phyloP scores from a whole-genome alignment of 2,113 vertebrate genomes.

The Antechinus stuartii region DNA sequence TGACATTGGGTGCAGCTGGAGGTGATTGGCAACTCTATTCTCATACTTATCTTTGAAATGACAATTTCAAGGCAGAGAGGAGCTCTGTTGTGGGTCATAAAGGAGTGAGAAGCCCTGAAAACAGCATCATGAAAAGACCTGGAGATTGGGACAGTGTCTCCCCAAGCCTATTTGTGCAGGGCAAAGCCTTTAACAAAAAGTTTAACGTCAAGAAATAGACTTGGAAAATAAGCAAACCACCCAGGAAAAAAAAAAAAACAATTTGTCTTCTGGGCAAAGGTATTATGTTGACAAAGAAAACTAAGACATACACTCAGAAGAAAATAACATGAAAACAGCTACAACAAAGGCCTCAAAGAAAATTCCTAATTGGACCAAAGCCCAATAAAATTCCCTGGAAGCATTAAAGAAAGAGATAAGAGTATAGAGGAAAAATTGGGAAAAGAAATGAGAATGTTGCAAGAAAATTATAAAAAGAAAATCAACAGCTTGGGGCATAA shows the following conservation, averaged over 20 bases:
- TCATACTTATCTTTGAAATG: neutral
- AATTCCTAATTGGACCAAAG: neutral
- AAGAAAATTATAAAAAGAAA: neutral
- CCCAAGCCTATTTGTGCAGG: neutral
- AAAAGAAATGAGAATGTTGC: neutral
- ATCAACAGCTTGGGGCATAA: neutral
- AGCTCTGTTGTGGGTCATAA: neutral
- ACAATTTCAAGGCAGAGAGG: neutral
- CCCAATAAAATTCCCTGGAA: neutral
- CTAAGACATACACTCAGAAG: neutral
- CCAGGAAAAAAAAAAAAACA: neutral
- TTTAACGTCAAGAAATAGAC: neutral
- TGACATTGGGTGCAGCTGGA: neutral
- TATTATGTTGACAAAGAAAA: neutral
- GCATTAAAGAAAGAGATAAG: neutral
- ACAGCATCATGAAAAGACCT: neutral
- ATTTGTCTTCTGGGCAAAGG: neutral
- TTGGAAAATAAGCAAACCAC: neutral
- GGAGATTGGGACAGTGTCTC: neutral
- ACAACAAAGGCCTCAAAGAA: neutral
- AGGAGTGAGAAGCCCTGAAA: neutral
- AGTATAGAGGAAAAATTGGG: neutral
- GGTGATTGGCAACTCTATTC: neutral
- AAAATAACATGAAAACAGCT: neutral
- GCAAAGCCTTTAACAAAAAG: neutral